A percentile compares a stretch with the other conserved stretches of the same genome.
Conservation (phyloP, 2,113 vertebrate genomes). For the Coturnix japonica region DNA sequence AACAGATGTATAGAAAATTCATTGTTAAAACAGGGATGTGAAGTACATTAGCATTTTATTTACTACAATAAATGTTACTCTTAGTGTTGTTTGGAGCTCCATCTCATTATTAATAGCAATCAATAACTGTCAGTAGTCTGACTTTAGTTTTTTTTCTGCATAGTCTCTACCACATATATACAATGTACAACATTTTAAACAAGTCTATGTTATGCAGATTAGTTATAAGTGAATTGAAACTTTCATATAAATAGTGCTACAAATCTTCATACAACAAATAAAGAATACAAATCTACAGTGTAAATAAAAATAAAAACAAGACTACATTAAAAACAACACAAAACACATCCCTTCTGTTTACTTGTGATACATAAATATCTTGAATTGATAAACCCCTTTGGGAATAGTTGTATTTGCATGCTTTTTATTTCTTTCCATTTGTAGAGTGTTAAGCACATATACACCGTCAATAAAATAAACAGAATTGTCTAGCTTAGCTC, state of each 20-base stretch:
- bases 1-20: not conserved
- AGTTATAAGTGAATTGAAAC: not conserved
- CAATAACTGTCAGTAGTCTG: not conserved
- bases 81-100: not conserved
- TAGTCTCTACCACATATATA: not conserved
- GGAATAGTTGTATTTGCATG: not conserved
- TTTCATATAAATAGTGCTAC: not conserved
- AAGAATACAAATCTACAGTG: rapidly evolving
- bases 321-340: not conserved
- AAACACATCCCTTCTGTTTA: not conserved
- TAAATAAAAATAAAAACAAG: not conserved
- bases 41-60: not conserved
- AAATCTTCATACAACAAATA: not conserved
- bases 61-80: not conserved
- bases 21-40: not conserved
- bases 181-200: not conserved
- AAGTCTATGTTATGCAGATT: not conserved
- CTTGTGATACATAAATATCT: not conserved
- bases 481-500: not conserved
- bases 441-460: not conserved
- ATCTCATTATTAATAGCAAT: not conserved
- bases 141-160: not conserved
- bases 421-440: not conserved
- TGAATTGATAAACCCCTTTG: not conserved
- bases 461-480: not conserved